A percentile compares a stretch with the other conserved stretches of the same genome.
phyloP scores from a whole-genome alignment of 2,113 vertebrate species.

The Vulpes ferrilata region DNA sequence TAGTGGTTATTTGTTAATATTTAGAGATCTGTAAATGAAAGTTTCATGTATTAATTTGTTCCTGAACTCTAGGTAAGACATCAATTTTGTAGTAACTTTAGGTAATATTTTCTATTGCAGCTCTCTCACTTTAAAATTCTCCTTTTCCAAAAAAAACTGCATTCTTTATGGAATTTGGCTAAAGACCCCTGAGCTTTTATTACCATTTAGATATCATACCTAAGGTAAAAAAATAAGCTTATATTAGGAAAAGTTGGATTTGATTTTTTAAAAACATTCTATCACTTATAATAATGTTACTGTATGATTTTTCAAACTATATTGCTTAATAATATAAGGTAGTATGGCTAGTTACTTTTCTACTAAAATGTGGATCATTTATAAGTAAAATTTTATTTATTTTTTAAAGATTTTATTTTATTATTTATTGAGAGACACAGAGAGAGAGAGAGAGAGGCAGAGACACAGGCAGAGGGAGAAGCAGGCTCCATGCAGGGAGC shows the following conservation, averaged over 20 bases:
- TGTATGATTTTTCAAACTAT: slow-evolving; percentile 49
- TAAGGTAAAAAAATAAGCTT: slow-evolving; percentile 51
- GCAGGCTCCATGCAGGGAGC: too few species aligned
- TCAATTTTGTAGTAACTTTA: slow-evolving; percentile 29
- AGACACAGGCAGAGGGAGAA: too few species aligned
- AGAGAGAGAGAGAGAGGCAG: too few species aligned
- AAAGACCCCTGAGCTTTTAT: slow-evolving; percentile 25
- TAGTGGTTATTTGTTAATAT: slow-evolving; percentile 41
- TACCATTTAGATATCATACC: slow-evolving; percentile 4
- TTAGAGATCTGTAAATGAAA: neutral
- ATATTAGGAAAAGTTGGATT: neutral
- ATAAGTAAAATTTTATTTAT: neutral
- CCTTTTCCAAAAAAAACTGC: neutral
- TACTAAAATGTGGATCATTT: slow-evolving; percentile 37
- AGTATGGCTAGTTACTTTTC: neutral
- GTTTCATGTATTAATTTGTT: slow-evolving; percentile 10
- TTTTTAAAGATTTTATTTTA: too few species aligned
- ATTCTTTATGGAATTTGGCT: slow-evolving; percentile 40
- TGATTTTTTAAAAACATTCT: neutral
- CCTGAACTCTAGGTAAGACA: slow-evolving; percentile 19
- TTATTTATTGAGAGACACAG: too few species aligned
- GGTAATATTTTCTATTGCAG: slow-evolving; percentile 26
- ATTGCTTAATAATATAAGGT: slow-evolving; percentile 46
- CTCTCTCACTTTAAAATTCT: slow-evolving; percentile 54
- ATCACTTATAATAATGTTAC: slow-evolving; percentile 19